These are phyloP conservation scores for Ennomos fuscantarius DNA, from an alignment of 2,888 invertebrate species.

Conservation along the genomic window DNA sequence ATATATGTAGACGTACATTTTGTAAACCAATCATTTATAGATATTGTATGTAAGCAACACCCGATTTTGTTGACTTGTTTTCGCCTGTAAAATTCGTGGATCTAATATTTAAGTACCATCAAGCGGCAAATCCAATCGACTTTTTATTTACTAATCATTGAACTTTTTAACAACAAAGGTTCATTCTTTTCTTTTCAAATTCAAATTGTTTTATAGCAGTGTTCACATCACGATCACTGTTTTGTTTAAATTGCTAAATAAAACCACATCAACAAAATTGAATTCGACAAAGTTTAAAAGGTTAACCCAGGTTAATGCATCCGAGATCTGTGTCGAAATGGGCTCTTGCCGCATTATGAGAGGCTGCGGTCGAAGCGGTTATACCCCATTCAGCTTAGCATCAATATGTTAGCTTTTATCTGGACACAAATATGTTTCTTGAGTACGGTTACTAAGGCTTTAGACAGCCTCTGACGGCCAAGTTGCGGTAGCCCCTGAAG, in stretches of 20 bases:
- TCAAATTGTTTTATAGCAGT: no score
- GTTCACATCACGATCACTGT: background rate
- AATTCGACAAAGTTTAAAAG: conserved; percentile 33
- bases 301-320: conserved; percentile 41
- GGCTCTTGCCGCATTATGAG: conserved; percentile 49
- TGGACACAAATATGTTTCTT: conserved; percentile 2
- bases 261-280: conserved; percentile 18
- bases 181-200: no score
- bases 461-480: background rate
- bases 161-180: no score
- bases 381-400: conserved; percentile 29
- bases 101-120: no score
- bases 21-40: no score
- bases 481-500: no score
- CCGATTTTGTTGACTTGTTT: no score
- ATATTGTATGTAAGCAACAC: no score
- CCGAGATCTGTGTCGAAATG: conserved; percentile 51
- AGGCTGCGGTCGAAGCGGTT: conserved; percentile 37
- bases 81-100: no score
- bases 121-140: no score
- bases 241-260: background rate
- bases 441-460: conserved; percentile 1
- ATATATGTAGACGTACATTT: no score
- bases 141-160: background rate
- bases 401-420: conserved; percentile 13